phyloP scores from a whole-genome alignment of 1,140 invertebrate species.

The Euborellia annulipes region DNA sequence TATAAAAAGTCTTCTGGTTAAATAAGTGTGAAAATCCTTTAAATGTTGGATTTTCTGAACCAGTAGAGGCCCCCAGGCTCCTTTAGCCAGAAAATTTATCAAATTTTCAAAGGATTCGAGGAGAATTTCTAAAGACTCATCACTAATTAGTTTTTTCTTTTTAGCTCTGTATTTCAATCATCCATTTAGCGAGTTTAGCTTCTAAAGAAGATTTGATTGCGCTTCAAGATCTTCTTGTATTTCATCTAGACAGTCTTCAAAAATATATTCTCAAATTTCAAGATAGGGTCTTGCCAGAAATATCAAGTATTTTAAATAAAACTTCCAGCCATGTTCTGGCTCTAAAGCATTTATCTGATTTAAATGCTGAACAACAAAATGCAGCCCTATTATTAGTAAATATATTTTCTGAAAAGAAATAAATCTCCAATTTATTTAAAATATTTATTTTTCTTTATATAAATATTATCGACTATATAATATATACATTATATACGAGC shows the following conservation, averaged over 20 bases:
- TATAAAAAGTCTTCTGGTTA: neutral
- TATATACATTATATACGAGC: too few relatives aligned
- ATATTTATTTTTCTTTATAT: too few relatives aligned
- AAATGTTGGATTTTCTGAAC: too few relatives aligned
- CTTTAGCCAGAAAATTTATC: too few relatives aligned
- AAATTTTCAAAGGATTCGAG: too few relatives aligned
- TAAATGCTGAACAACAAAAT: constrained; percentile 3
- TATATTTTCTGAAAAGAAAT: constrained; percentile 4
- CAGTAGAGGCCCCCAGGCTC: too few relatives aligned
- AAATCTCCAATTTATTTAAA: constrained; percentile 5
- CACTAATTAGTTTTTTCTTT: constrained; percentile 8
- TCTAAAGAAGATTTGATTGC: constrained; percentile 22
- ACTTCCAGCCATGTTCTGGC: constrained; percentile 13
- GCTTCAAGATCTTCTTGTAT: constrained; percentile 19
- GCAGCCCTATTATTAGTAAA: neutral
- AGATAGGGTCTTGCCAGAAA: constrained; percentile 28
- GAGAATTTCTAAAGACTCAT: too few relatives aligned
- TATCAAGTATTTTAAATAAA: constrained; percentile 25
- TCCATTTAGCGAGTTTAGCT: constrained; percentile 23
- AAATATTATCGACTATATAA: too few relatives aligned
- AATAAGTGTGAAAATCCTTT: neutral
- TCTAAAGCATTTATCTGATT: constrained; percentile 1
- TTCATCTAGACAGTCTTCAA: constrained; percentile 6
- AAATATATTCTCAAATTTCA: constrained; percentile 18
- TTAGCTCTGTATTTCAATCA: constrained; percentile 28